These are phyloP conservation scores for Leptinotarsa undecemlineata DNA, from an alignment of 1,140 invertebrate genomes.

Conservation along the genomic window DNA sequence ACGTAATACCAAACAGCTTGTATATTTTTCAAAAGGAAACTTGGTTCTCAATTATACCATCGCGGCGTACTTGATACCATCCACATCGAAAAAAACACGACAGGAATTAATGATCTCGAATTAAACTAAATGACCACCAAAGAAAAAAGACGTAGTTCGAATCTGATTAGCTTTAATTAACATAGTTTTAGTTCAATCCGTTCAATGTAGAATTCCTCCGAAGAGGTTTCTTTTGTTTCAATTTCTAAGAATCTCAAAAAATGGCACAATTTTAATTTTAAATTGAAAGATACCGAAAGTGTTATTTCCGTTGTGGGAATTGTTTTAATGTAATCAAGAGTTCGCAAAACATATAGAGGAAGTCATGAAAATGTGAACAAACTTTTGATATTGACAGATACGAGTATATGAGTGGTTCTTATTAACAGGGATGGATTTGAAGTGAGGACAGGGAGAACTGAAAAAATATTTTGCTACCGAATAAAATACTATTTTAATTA, in stretches of 20 bases:
- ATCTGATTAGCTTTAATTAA: constrained; percentile 46
- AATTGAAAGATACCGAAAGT: background rate
- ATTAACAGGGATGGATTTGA: too few relatives aligned
- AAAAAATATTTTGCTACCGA: too few relatives aligned
- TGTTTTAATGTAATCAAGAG: too few relatives aligned
- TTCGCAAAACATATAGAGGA: too few relatives aligned
- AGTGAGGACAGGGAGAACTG: too few relatives aligned
- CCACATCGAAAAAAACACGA: constrained; percentile 32
- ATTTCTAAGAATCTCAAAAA: background rate
- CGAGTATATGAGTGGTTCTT: too few relatives aligned
- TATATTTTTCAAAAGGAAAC: constrained; percentile 21
- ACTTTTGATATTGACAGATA: too few relatives aligned
- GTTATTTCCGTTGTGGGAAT: too few relatives aligned
- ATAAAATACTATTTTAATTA: too few relatives aligned
- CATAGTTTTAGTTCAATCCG: constrained; percentile 31
- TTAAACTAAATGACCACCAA: constrained; percentile 39
- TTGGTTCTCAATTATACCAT: constrained; percentile 27
- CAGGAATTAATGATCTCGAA: constrained; percentile 40
- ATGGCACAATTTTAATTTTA: constrained; percentile 12
- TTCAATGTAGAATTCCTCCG: constrained; percentile 9
- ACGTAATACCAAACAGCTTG: constrained; percentile 15
- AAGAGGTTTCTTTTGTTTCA: background rate
- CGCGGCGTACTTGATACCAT: constrained; percentile 24
- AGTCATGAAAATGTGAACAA: too few relatives aligned
- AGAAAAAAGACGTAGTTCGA: constrained; percentile 41